Base-by-base conservation (phyloP, 2,888 invertebrate species). In the Epinotia brunnichana region DNA sequence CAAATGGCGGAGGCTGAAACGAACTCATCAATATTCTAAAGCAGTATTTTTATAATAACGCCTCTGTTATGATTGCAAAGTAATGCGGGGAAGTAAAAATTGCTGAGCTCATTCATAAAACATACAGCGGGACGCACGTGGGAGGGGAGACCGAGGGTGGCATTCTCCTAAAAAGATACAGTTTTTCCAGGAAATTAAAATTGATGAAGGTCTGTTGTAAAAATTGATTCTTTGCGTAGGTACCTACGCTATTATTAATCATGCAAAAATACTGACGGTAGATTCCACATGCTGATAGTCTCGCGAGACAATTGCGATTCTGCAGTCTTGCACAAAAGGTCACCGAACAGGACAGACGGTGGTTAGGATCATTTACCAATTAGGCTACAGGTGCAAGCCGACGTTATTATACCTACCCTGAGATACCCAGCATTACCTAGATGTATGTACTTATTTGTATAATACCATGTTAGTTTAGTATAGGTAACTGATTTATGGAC, bases 81-180 rank as follows among this genome's bases (percentile, higher is more conserved):
- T 84, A 85, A 85, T 80, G 80, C 84, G 83, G 83, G 85, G 83
- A 85, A 81, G 81, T 83, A 82, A 81, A 84, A 84, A 84, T 85
- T 85, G 81, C 78, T 81, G 78, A 83, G 82, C 86, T 87, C 86
- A 88, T 87, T 87, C 87, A 90, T 89, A 89, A 90, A 89, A 87
- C 87, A 89, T 89, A 84, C 81, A 83, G 79, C 81, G 82, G 83
- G 83, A 76, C 82, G 87, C 87, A 86, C 87, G 87, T 86, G 86
- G 76, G 70, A 44, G 76, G 78, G 70, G 70, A 70, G 83, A 83
- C 82, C 75, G 78, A 83, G 83, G 84, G 83, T 79, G 78, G 76
- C 77, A 81, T 83, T 82, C 81, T 73, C 39, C 44, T 57, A 67
- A n/a, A 71, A 62, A 59, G 39, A 51, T 39, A 56, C n/a, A 35